Base-by-base conservation (phyloP, 2,888 invertebrate genomes). In the Xestia c-nigrum region DNA sequence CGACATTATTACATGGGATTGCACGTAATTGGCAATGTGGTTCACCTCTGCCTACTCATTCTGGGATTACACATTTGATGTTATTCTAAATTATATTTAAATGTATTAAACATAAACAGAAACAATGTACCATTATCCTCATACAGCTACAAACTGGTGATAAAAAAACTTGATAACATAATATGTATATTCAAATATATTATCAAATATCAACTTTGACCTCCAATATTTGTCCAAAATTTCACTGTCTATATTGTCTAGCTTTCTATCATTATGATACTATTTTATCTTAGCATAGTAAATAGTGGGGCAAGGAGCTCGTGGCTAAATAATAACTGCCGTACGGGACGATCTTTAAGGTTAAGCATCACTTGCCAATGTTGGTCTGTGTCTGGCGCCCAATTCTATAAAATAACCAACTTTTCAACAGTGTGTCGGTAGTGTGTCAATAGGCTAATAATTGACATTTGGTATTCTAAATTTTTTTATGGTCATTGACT, bases 131-230 rank as follows among this genome's bases (percentile, higher is more conserved):
- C n/a, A 46, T 72, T 47, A 80, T 52, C 7, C 19, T 59, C 3
- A 0, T 31, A 21, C 3, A 3, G 50, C n/a, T 16, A 55, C n/a
- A 40, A 61, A 52, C 24, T 46, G 38, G 5, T 21, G 40, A 77
- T 64, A 46, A 61, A 52, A 59, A 52, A n/a, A 38, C 9, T 47
- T 24, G 46, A 80, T 77, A 77, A 73, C 61, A 61, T 38, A 19
- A 19, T 10, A 6, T 0, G 43, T 43, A 9, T 19, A 61, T 61
- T 59, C 9, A 61, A 19, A 19, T 43, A 14, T 46, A 9, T 43
- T 57, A 75, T 82, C 61, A 55, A 65, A 31, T 10, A 47, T 76
- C n/a, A 83, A 83, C 83, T 83, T 76, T 83, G 77, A 79, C 83
- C 52, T 55, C 43, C 6, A 50, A 63, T 79, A 77, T 79, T 79